phyloP scores from a whole-genome alignment of 2,888 invertebrate genomes.

The Priocnemis perturbator region DNA sequence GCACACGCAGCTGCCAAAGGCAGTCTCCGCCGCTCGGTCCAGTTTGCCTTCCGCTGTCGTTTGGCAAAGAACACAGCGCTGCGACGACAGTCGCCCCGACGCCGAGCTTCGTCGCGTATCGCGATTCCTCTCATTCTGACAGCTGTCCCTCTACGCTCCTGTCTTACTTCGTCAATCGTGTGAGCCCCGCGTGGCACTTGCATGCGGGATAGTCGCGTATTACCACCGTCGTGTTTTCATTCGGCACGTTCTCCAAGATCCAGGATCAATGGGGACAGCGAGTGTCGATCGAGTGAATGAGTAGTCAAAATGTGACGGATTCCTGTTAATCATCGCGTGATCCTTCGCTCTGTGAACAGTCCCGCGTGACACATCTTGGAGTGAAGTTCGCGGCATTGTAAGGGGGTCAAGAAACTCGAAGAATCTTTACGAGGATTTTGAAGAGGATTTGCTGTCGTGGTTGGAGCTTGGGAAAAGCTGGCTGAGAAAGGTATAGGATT shows the following conservation, averaged over 20 bases:
- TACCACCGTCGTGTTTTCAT: conserved; percentile 15
- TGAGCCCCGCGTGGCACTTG: neutral
- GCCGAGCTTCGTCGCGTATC: conserved; percentile 20
- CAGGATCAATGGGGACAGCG: neutral
- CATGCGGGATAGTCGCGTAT: neutral
- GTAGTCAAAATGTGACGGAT: too few relatives aligned
- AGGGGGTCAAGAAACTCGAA: neutral
- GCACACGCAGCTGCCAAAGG: conserved; percentile 53
- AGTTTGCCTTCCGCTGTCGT: conserved; percentile 56
- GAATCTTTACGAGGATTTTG: neutral
- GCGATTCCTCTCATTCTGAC: neutral
- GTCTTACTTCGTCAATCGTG: neutral
- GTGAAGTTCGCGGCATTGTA: conserved; percentile 6
- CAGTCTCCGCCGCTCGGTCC: conserved; percentile 58
- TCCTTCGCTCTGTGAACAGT: neutral
- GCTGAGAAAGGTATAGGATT: neutral
- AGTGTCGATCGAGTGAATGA: neutral
- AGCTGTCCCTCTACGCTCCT: neutral
- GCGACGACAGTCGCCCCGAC: conserved; percentile 33
- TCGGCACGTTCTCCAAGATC: conserved; percentile 5
- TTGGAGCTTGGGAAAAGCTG: neutral
- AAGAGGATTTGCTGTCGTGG: neutral
- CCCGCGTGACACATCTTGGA: neutral
- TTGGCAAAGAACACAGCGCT: conserved; percentile 37
- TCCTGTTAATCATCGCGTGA: neutral